Conservation (phyloP, 2,888 invertebrate species). For the Synanthedon tipuliformis region DNA sequence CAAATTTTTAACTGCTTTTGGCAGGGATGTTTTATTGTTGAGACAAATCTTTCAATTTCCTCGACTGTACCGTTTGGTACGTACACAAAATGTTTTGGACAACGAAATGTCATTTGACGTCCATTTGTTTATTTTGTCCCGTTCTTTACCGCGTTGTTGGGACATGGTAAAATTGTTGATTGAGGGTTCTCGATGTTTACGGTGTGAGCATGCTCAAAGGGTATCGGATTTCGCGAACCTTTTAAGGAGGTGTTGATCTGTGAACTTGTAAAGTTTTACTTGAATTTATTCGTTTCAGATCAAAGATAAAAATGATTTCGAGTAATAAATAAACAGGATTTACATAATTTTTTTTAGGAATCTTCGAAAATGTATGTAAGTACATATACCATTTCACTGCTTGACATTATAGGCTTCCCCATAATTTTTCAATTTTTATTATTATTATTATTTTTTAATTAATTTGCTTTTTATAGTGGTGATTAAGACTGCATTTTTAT, state of each 20-base stretch:
- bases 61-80: not conserved
- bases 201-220: conserved; percentile 6
- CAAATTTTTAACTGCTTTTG: too few relatives aligned
- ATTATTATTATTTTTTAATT: too few relatives aligned
- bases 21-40: too few relatives aligned
- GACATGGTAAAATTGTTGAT: conserved; percentile 1
- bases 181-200: conserved; percentile 3
- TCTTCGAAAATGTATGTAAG: too few relatives aligned
- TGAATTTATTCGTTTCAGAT: not conserved
- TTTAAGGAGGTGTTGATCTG: conserved; percentile 18
- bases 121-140: not conserved
- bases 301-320: too few relatives aligned
- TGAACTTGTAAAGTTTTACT: conserved; percentile 1
- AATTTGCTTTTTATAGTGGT: too few relatives aligned
- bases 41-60: not conserved
- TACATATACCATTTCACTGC: too few relatives aligned
- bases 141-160: not conserved
- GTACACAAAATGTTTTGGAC: not conserved
- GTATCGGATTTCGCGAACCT: conserved; percentile 16
- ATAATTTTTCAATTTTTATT: too few relatives aligned
- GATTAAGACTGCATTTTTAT: too few relatives aligned
- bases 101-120: not conserved
- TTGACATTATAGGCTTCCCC: too few relatives aligned
- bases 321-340: too few relatives aligned
- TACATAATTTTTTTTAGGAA: too few relatives aligned